Conservation (phyloP, 2,797 vertebrate species). For the Heteromormyrus szaboi region DNA sequence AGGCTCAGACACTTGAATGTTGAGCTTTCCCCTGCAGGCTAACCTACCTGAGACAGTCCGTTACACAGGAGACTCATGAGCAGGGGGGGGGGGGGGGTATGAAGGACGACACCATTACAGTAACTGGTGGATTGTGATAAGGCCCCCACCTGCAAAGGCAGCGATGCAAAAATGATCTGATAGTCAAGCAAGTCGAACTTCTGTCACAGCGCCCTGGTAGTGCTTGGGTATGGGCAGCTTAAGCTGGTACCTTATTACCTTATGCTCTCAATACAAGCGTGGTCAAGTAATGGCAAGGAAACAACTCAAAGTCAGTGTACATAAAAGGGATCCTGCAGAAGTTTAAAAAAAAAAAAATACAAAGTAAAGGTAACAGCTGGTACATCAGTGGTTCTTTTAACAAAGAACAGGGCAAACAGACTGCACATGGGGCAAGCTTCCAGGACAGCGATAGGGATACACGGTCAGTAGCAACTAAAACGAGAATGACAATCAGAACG, state of each 20-base stretch:
- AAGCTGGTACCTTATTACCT: slow-evolving; percentile 17
- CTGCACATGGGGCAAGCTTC: neutral
- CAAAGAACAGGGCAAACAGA: neutral
- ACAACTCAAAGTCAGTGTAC: slow-evolving; percentile 9
- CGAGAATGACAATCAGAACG: neutral
- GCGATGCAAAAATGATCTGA: neutral
- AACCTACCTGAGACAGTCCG: neutral
- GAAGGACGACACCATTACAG: neutral
- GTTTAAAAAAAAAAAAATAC: neutral
- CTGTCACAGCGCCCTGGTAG: neutral
- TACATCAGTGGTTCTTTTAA: slow-evolving; percentile 10
- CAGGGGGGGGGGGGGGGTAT: neutral
- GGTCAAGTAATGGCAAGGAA: slow-evolving; percentile 16
- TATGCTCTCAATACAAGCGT: slow-evolving; percentile 12
- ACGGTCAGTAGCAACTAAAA: slow-evolving; percentile 9
- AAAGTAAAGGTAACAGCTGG: neutral
- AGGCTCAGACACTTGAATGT: neutral
- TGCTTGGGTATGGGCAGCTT: slow-evolving; percentile 13
- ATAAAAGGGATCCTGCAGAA: slow-evolving; percentile 5
- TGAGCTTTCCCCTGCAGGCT: neutral
- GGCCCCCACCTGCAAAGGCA: neutral
- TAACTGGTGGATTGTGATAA: neutral
- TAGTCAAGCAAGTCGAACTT: neutral
- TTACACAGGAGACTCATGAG: neutral
- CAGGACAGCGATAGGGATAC: neutral